phyloP scores from a whole-genome alignment of 2,797 vertebrate genomes.

The Sebastes vulpes region DNA sequence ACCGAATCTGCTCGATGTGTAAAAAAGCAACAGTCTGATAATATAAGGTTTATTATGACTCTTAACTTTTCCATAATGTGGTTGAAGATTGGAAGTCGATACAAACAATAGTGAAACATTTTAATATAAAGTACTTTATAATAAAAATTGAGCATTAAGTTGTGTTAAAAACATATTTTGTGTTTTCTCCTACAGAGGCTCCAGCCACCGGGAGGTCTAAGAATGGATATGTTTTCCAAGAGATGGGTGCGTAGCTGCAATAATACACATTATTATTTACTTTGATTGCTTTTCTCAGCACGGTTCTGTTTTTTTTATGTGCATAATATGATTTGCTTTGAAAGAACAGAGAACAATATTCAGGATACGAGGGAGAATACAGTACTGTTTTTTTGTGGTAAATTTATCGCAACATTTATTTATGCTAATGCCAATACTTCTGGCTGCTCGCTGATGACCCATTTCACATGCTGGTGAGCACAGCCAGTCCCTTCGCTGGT shows the following conservation, averaged over 20 bases:
- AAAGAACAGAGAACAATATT: not conserved
- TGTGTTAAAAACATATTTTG: conserved; percentile 14
- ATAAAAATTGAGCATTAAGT: not conserved
- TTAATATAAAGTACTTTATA: not conserved
- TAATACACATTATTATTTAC: not conserved
- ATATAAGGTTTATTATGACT: not conserved
- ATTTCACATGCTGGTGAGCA: conserved; percentile 62
- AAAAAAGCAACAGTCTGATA: not conserved
- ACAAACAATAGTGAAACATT: conserved; percentile 19
- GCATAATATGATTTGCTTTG: not conserved
- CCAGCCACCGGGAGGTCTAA: conserved; percentile 86
- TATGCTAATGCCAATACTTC: conserved; percentile 35
- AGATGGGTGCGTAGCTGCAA: conserved; percentile 85
- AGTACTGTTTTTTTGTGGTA: not conserved
- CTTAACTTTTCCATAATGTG: not conserved
- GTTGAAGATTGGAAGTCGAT: not conserved
- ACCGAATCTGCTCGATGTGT: not conserved
- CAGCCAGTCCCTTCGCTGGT: conserved; percentile 34
- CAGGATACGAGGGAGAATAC: not conserved
- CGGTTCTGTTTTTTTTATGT: not conserved
- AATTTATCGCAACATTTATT: conserved; percentile 39
- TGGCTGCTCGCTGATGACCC: conserved; percentile 45
- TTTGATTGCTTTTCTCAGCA: conserved; percentile 1
- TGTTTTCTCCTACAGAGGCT: conserved; percentile 78
- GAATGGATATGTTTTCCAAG: conserved; percentile 91